A percentile compares a stretch with the other conserved stretches of the same genome.
phyloP scores from a whole-genome alignment of 2,797 vertebrate species.

The Spinus pinus region DNA sequence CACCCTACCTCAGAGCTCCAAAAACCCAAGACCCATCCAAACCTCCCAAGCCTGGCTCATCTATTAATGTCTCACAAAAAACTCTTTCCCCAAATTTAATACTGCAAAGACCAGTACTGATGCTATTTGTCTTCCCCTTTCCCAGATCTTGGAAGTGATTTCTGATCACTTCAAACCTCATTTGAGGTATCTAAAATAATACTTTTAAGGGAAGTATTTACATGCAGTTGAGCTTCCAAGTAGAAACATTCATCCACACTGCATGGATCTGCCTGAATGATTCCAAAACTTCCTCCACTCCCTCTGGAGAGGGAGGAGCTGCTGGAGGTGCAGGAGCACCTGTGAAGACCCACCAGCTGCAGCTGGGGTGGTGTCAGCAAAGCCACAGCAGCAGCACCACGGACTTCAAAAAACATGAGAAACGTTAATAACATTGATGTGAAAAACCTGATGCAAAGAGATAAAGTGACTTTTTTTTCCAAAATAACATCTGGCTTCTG shows the following conservation, averaged over 20 bases:
- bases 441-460: background rate
- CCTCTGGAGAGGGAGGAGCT: background rate
- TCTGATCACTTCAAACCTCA: background rate
- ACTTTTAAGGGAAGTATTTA: background rate
- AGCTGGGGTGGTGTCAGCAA: background rate
- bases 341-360: background rate
- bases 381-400: background rate
- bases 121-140: background rate
- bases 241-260: background rate
- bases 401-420: background rate
- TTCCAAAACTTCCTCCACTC: background rate
- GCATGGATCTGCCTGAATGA: background rate
- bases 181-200: background rate
- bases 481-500: background rate
- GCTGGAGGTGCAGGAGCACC: background rate
- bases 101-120: background rate
- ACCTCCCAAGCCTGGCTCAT: background rate
- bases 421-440: background rate
- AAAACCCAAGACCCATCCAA: background rate
- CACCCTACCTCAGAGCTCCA: background rate
- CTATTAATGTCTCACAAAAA: background rate
- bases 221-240: background rate
- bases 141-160: background rate
- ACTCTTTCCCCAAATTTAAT: fast-evolving
- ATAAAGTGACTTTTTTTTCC: background rate